Conservation (phyloP, 2,888 invertebrate genomes). For the Drosophila barbarae region DNA sequence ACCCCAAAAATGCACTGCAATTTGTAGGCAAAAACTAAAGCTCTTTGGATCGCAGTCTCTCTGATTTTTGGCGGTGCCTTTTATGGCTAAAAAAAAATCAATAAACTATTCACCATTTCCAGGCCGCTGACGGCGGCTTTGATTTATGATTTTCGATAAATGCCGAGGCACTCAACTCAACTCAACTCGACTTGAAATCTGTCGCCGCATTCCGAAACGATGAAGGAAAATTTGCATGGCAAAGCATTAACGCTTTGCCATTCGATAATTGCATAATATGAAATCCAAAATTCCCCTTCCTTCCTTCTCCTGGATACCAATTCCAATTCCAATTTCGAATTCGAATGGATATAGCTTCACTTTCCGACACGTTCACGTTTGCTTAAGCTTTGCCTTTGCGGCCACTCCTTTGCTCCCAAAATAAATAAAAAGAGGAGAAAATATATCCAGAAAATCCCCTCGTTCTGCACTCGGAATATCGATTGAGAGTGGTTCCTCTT, state of each 20-base stretch:
- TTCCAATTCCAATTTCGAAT: conserved; percentile 27
- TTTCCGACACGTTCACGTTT: conserved; percentile 49
- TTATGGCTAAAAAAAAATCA: conserved; percentile 50
- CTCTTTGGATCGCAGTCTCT: conserved; percentile 5
- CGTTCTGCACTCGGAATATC: conserved; percentile 51
- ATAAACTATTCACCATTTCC: conserved; percentile 50
- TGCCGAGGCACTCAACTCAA: conserved; percentile 44
- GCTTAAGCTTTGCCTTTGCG: conserved; percentile 49
- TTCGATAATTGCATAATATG: conserved; percentile 64
- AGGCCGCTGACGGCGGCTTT: conserved; percentile 66
- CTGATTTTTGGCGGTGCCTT: conserved; percentile 56
- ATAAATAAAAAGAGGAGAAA: not conserved
- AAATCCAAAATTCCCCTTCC: conserved; percentile 42
- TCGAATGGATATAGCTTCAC: conserved; percentile 43
- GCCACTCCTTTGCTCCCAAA: conserved; percentile 39
- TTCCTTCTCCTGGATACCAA: not conserved
- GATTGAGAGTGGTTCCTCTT: conserved; percentile 54
- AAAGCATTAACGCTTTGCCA: conserved; percentile 68
- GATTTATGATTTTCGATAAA: conserved; percentile 58
- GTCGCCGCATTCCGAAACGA: conserved; percentile 50
- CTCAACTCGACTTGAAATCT: conserved; percentile 26
- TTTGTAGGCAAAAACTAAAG: conserved; percentile 34
- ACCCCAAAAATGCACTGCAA: conserved; percentile 53
- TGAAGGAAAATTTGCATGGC: conserved; percentile 69
- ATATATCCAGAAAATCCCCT: conserved; percentile 25